phyloP scores from a whole-genome alignment of 92 coral and sea anemone genomes.

The Meandrina meandrites region DNA sequence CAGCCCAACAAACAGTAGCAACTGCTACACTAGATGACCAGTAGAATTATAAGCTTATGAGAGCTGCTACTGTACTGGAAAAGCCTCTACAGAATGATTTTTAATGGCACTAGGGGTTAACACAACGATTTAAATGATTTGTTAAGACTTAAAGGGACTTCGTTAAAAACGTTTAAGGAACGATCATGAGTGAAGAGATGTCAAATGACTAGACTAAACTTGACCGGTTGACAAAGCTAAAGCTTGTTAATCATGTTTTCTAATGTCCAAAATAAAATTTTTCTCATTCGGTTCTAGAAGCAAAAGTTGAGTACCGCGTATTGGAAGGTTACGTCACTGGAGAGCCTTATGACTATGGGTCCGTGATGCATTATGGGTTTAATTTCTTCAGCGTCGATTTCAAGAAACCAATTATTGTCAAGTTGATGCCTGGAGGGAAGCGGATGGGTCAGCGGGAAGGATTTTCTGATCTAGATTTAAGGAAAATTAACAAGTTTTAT shows the following conservation, averaged over 20 bases:
- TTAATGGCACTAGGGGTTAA: too few relatives aligned
- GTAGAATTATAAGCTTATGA: too few relatives aligned
- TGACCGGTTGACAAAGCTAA: neutral
- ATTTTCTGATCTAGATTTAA: slow-evolving; percentile 42
- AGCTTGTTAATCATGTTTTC: neutral
- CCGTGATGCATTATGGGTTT: slow-evolving; percentile 48
- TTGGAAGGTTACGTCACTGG: slow-evolving; percentile 21
- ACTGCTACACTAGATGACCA: too few relatives aligned
- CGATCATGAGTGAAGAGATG: too few relatives aligned
- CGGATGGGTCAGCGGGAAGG: slow-evolving; percentile 47
- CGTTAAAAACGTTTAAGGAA: too few relatives aligned
- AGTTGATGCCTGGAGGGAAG: slow-evolving; percentile 58
- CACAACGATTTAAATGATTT: too few relatives aligned
- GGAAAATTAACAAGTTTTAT: slow-evolving; percentile 48
- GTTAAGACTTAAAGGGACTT: too few relatives aligned
- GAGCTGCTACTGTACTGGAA: too few relatives aligned
- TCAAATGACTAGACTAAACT: too few relatives aligned
- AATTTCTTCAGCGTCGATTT: slow-evolving; percentile 42
- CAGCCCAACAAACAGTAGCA: too few relatives aligned
- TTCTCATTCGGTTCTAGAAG: slow-evolving; percentile 3
- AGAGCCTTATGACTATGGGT: slow-evolving; percentile 57
- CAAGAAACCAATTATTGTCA: slow-evolving; percentile 30
- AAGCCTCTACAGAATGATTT: too few relatives aligned
- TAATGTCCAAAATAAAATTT: neutral
- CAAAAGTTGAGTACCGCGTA: slow-evolving; percentile 12